Percentiles rank a stretch among this genome's conserved stretches.
Conservation (phyloP, 1,140 invertebrate species). For the Drosophila kikkawai region DNA sequence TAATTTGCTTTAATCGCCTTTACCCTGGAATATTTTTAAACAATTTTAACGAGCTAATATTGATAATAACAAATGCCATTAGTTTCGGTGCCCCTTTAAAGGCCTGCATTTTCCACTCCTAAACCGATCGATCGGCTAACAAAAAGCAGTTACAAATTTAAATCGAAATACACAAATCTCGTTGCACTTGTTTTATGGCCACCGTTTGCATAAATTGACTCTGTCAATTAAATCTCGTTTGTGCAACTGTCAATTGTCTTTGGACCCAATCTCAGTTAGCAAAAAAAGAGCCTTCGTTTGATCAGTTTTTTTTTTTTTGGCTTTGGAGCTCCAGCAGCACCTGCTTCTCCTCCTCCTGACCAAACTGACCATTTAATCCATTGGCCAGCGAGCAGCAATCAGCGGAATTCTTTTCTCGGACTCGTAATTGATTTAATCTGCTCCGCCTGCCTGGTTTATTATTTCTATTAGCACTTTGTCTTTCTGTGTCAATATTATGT, state of each 20-base stretch:
- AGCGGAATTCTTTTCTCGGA: conserved; percentile 50
- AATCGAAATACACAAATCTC: conserved; percentile 44
- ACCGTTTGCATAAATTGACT: conserved; percentile 77
- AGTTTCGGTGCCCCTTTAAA: conserved; percentile 13
- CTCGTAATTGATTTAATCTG: conserved; percentile 79
- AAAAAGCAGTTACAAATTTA: conserved; percentile 34
- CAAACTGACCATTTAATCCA: conserved; percentile 32
- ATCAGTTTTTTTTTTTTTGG: conserved; percentile 2
- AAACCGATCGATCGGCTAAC: neutral
- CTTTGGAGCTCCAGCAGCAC: conserved; percentile 23
- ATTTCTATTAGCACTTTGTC: conserved; percentile 78
- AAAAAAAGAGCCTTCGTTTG: conserved; percentile 44
- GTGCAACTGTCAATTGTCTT: conserved; percentile 71
- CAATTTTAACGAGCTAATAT: conserved; percentile 21
- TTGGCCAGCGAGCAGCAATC: conserved; percentile 48
- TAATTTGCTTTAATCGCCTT: neutral
- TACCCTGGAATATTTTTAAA: conserved; percentile 9
- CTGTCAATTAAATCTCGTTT: conserved; percentile 79
- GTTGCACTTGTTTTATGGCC: conserved; percentile 62
- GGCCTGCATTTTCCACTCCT: conserved; percentile 15
- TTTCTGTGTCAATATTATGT: conserved; percentile 76
- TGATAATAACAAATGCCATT: conserved; percentile 17
- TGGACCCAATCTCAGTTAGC: conserved; percentile 14
- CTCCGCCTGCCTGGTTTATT: conserved; percentile 67
- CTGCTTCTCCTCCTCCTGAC: conserved; percentile 1